Evolutionary conservation across 2,113 vertebrate genomes (phyloP), one percentile per base, ranked within the genome.

Genomic region (Carassius carassius): DNA sequence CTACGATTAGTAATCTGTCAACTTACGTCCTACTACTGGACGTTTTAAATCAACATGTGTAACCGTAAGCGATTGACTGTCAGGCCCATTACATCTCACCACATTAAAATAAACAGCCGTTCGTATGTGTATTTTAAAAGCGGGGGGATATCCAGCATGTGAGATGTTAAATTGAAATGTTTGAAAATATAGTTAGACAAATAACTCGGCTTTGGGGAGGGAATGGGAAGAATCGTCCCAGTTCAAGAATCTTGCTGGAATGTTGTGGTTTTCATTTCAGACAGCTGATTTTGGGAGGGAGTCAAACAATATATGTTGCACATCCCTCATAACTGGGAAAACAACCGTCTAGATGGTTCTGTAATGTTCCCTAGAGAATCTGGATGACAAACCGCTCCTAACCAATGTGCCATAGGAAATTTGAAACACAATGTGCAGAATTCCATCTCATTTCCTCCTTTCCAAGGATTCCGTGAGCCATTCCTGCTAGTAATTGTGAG

Each of bases 361-460:
- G 25, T 76, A 80, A 62, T 21, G 5, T 5, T 29, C 25, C 69
- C 60, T 10, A 9, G 44, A 21, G 2, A 35, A 80, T 23, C 62
- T 41, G 44, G 65, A 25, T 74, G 60, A 37, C 73, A 80, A 44
- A 69, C 25, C 2, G 1, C 41, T 44, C 16, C 0, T 54, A 11
- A 81, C 29, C 49, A 76, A 29, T 62, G 13, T 4, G 17, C 41
- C n/a, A 76, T 21, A 80, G 84, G 74, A 90, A 84, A 76, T 25
- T 47, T 47, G 54, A 37, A 77, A 49, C 12, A 83, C 75, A 87
- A 86, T 83, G 72, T 82, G 44, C 74, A 70, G 14, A 84, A 62
- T 84, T 90, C 65, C 32, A 81, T 23, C 77, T 65, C 80, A 10
- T 79, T 85, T 89, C 84, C 86, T 85, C 23, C n/a, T 65, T 65